Base-by-base conservation (phyloP, 1,140 invertebrate species). In the Triops cancriformis region DNA sequence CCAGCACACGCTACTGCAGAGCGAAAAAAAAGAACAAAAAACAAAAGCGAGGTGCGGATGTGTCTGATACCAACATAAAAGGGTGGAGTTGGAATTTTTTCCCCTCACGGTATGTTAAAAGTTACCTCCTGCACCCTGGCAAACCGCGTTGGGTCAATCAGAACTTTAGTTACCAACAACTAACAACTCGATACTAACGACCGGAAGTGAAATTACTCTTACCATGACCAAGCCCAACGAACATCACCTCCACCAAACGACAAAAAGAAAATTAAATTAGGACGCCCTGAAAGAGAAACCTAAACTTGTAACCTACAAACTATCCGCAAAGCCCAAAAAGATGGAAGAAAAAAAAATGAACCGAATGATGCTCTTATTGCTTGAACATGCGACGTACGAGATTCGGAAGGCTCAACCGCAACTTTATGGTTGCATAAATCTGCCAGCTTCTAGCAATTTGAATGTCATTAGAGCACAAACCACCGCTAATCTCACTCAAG, bases 141-240 rank as follows among this genome's bases (percentile, higher is more conserved):
- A 64, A 64, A 64, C 51, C 51, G 51, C 51, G 23, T 64, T 37
- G 23, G 23, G 5, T 64, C 51, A 64, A 64, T 64, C 51, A 64
- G 18, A 64, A 23, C 51, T 64, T 37, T 4, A 64, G 51, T 64
- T n/a, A 64, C 51, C 51, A 64, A 64, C 14, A 64, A 64, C 51
- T 64, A 64, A 64, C 51, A 64, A 23, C 51, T 64, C 51, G 23
- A 64, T 64, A 64, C 51, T 64, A 64, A 64, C 51, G 51, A 64
- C 51, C n/a, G 51, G 51, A 64, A 64, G 51, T 64, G 51, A 64
- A 64, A 64, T 64, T 64, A 64, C 51, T 18, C 51, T 64, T 23
- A 64, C 51, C 51, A 18, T 14, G 51, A 64, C 51, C 51, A 64
- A 64, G 23, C 51, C 51, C 51, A 64, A 64, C 51, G 43, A 64